Percentiles rank a stretch among this genome's conserved stretches.
Evolutionary conservation across 1,140 invertebrate species (phyloP).

Genomic region (Aphaenogaster rudis): DNA sequence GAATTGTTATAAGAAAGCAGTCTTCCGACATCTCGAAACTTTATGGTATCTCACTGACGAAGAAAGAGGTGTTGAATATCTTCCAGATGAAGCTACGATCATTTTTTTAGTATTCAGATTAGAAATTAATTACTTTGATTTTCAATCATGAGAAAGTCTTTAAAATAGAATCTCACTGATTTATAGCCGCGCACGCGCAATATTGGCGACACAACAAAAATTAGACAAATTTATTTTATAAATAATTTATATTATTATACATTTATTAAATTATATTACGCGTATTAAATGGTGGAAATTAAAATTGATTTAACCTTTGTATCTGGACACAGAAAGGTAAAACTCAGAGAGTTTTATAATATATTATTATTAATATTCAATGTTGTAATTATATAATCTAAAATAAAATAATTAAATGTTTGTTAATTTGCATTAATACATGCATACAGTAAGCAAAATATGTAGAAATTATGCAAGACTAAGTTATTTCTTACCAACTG

Average conservation of each 20-base stretch:
- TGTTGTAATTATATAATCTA: neutral
- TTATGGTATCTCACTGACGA: neutral
- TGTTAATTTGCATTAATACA: neutral
- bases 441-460: neutral
- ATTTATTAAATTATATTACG: constrained; percentile 7
- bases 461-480: neutral
- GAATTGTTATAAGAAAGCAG: neutral
- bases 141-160: neutral
- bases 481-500: neutral
- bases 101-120: neutral
- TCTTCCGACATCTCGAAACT: neutral
- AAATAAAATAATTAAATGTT: neutral
- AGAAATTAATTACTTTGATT: neutral
- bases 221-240: constrained; percentile 8
- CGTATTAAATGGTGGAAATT: neutral
- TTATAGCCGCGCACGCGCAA: neutral
- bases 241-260: neutral
- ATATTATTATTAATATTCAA: constrained; percentile 12
- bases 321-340: neutral
- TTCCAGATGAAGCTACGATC: neutral
- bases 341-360: neutral
- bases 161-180: neutral
- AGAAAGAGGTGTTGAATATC: neutral
- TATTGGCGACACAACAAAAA: neutral
- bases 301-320: constrained; percentile 7